A percentile compares a stretch with the other conserved stretches of the same genome.
Conservation (phyloP, 2,113 vertebrate species). For the Zonotrichia leucophrys region DNA sequence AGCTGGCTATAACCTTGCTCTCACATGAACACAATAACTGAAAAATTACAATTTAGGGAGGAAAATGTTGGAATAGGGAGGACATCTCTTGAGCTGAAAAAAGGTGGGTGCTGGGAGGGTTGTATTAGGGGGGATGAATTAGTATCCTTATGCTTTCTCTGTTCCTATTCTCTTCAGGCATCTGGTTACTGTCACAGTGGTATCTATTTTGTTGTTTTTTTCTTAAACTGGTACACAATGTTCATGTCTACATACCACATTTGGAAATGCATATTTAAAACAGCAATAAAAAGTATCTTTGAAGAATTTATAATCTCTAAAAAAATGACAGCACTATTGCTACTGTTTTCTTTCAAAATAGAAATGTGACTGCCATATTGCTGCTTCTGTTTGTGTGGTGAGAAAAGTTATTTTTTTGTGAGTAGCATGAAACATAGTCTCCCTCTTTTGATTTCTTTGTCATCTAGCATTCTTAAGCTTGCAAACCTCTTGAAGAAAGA, state of each 20-base stretch:
- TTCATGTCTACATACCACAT: conserved; percentile 84
- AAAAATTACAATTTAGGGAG: not conserved
- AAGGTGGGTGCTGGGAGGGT: not conserved
- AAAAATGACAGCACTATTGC: conserved; percentile 90
- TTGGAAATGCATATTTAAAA: conserved; percentile 91
- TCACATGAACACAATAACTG: not conserved
- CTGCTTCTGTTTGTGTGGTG: conserved; percentile 87
- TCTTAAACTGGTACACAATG: conserved; percentile 77
- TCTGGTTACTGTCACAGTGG: not conserved
- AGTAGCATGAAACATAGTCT: conserved; percentile 85
- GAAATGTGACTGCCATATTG: conserved; percentile 93
- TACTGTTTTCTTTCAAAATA: conserved; percentile 90
- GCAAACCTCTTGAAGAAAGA: conserved; percentile 87
- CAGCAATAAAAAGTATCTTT: conserved; percentile 88
- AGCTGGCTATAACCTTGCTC: not conserved
- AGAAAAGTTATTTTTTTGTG: conserved; percentile 89
- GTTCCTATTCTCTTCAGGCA: not conserved
- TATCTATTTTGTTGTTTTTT: not conserved
- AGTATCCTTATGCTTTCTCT: not conserved
- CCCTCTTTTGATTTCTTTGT: conserved; percentile 79
- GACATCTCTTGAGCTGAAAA: not conserved
- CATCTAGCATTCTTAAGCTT: conserved; percentile 89
- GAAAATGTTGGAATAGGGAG: not conserved
- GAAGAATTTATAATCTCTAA: conserved; percentile 88
- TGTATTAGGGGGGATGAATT: not conserved